Base-by-base conservation (phyloP, 1,140 invertebrate genomes). In the Papilio xuthus region DNA sequence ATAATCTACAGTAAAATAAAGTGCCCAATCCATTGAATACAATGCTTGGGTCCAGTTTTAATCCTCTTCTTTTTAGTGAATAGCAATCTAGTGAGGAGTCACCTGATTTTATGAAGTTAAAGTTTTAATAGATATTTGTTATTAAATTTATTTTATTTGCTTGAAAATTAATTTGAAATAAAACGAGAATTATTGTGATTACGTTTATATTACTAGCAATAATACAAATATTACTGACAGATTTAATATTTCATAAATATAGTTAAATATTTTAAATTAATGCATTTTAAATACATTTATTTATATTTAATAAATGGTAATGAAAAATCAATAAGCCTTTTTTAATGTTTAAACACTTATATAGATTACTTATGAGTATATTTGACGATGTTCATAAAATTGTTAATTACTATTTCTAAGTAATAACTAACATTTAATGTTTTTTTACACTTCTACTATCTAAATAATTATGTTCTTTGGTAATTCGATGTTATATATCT, bases 401-500 rank as follows among this genome's bases (percentile, higher is more conserved):
- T 28, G 26, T 63, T 63, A 26, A 15, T 3, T 63, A 63, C 26
- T 10, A 9, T 23, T 60, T 60, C 15, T 50, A 50, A 2, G 12
- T 28, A 63, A 28, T 2, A 2, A 20, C 50, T 53, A 53, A 47
- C 4, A 37, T 37, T 37, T 3, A 37, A 37, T 37, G 32, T 37
- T 37, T 41, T 70, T 73, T 28, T 47, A 26, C 20, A 44, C 12
- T 44, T 73, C n/a, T 72, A n/a, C 20, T 70, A 72, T 72, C 18
- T 72, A 72, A 72, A 23, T 42, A 73, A 28, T 73, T 53, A 73
- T 73, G 13, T 73, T 28, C 15, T 26, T 32, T 47, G 23, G 15
- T 26, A 50, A 73, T 73, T 73, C 71, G 71, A 73, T 73, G 71
- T 73, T 23, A 72, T 23, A 73, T 50, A 50, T 12, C 44, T 73